A percentile compares a stretch with the other conserved stretches of the same genome.
These are phyloP conservation scores for Clanis bilineata DNA, from an alignment of 2,888 invertebrate genomes.

Conservation along the genomic window DNA sequence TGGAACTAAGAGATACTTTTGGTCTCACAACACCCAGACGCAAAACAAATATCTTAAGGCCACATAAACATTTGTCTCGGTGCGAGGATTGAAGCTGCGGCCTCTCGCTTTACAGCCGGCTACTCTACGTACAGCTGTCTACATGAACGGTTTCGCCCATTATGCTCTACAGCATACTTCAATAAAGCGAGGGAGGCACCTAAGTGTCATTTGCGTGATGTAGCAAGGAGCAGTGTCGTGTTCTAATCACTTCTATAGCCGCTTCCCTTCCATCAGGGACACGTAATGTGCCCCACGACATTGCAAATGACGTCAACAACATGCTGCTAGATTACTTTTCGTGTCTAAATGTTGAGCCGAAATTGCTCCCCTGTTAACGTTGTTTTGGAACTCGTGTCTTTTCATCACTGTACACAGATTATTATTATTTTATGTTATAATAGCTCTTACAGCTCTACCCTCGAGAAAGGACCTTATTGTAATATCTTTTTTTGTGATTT, in stretches of 20 bases:
- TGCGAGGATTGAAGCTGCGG: too few species aligned
- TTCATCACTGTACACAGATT: conserved; percentile 2
- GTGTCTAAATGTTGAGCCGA: conserved; percentile 25
- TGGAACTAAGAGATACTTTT: too few species aligned
- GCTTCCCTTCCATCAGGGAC: conserved; percentile 3
- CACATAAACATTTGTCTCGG: too few species aligned
- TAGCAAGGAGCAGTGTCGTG: conserved; percentile 13
- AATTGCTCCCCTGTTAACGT: conserved; percentile 28
- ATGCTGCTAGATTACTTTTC: conserved; percentile 33
- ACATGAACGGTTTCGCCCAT: too few species aligned
- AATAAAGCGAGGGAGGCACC: background rate
- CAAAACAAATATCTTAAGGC: too few species aligned
- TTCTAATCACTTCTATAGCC: conserved; percentile 15
- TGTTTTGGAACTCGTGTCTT: background rate
- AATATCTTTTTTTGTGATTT: too few species aligned
- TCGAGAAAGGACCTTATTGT: too few species aligned
- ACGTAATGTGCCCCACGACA: conserved; percentile 15
- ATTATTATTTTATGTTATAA: conserved; percentile 10
- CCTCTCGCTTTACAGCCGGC: too few species aligned
- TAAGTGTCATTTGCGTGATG: conserved; percentile 19
- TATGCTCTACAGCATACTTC: background rate
- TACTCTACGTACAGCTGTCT: too few species aligned
- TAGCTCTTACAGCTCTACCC: too few species aligned
- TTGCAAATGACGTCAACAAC: conserved; percentile 22
- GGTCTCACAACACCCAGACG: too few species aligned